These are phyloP conservation scores for Xiphorhynchus erythropygius DNA, from an alignment of 2,797 vertebrate genomes.

Conservation along the genomic window DNA sequence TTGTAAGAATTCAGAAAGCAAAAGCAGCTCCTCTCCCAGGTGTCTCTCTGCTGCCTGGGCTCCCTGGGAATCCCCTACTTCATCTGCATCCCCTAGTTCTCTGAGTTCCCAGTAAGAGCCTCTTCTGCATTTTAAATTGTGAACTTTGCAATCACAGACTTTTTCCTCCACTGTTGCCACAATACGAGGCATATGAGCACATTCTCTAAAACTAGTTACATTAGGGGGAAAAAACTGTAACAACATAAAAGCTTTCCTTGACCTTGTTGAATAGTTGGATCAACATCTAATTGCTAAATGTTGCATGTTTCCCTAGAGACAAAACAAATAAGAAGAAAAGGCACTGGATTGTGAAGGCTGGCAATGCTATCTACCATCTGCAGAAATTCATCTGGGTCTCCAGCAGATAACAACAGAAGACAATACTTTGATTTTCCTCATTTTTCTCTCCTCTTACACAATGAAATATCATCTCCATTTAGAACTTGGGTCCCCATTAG, in stretches of 20 bases:
- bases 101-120: background rate
- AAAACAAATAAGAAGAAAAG: constrained; percentile 43
- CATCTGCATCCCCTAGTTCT: background rate
- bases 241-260: constrained; percentile 36
- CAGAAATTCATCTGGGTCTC: constrained; percentile 61
- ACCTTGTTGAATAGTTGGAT: constrained; percentile 43
- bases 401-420: constrained; percentile 20
- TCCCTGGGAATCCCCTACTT: background rate
- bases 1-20: background rate
- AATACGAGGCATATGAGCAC: background rate
- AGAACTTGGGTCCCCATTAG: background rate
- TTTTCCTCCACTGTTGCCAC: background rate
- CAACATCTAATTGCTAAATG: constrained; percentile 35
- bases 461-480: background rate
- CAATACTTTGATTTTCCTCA: constrained; percentile 28
- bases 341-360: constrained; percentile 21
- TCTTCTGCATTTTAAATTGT: background rate
- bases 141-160: background rate
- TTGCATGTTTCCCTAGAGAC: background rate
- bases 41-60: background rate
- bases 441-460: background rate
- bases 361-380: constrained; percentile 63
- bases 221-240: background rate
- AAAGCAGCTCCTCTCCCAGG: background rate
- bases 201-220: background rate